Evolutionary conservation across 2,888 invertebrate genomes (phyloP).

Genomic region (Cephus sareptanus): DNA sequence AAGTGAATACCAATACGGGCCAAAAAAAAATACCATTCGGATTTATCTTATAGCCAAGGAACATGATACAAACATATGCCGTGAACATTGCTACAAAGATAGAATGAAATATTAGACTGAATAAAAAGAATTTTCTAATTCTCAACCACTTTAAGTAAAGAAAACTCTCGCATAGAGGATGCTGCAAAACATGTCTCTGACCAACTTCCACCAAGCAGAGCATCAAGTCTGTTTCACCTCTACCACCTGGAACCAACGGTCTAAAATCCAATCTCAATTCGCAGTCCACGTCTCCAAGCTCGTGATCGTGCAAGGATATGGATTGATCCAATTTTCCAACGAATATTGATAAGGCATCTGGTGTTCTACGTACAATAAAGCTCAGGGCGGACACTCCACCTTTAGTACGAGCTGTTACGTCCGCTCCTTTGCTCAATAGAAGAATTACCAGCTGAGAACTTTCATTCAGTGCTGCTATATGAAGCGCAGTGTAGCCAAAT

Average conservation of each 20-base stretch:
- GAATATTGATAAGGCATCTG: constrained; percentile 81
- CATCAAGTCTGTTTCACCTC: constrained; percentile 68
- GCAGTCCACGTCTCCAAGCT: constrained; percentile 87
- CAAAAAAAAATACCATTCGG: constrained; percentile 66
- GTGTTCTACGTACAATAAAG: constrained; percentile 86
- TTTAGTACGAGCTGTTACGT: constrained; percentile 83
- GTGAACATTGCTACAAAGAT: constrained; percentile 82
- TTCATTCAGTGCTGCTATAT: constrained; percentile 86
- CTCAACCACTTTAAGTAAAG: constrained; percentile 85
- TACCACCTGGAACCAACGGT: constrained; percentile 60
- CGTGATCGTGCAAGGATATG: constrained; percentile 84
- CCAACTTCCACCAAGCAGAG: constrained; percentile 79
- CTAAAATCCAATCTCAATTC: constrained; percentile 79
- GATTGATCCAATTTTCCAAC: constrained; percentile 79
- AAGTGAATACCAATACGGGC: constrained; percentile 72
- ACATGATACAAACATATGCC: constrained; percentile 75
- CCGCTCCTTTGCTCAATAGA: constrained; percentile 81
- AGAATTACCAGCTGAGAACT: constrained; percentile 81
- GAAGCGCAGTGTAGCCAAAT: constrained; percentile 87
- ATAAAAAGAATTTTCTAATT: constrained; percentile 84
- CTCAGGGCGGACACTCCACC: constrained; percentile 84
- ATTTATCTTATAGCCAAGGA: constrained; percentile 48
- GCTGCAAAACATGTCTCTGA: constrained; percentile 81
- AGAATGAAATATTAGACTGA: constrained; percentile 82
- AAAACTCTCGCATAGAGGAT: constrained; percentile 88